A percentile compares a stretch with the other conserved stretches of the same genome.
Conservation (phyloP, 2,888 invertebrate species). For the Orchesella flavescens region DNA sequence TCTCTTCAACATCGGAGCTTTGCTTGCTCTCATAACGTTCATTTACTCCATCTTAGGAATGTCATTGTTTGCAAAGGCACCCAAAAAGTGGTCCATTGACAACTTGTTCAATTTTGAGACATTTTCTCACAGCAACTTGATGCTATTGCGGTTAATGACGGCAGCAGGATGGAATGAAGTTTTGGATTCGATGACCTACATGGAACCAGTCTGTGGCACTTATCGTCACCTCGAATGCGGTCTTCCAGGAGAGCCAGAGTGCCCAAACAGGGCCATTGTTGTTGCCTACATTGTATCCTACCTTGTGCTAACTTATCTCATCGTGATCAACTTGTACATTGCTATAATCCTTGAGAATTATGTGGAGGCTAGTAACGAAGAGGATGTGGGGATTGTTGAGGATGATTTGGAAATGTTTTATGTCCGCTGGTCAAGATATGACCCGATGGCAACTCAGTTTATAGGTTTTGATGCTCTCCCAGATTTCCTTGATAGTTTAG, state of each 20-base stretch:
- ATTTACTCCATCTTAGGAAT: constrained; percentile 98
- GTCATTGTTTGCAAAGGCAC: constrained; percentile 94
- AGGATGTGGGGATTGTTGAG: constrained; percentile 96
- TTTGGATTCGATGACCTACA: constrained; percentile 88
- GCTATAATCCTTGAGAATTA: constrained; percentile 98
- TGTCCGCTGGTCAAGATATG: constrained; percentile 96
- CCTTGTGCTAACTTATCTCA: constrained; percentile 96
- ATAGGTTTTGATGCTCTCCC: constrained; percentile 94
- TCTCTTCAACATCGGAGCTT: constrained; percentile 94
- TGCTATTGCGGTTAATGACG: constrained; percentile 93
- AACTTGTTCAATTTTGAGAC: constrained; percentile 98
- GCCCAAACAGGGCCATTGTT: constrained; percentile 91
- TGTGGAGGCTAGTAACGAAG: constrained; percentile 97
- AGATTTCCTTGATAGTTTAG: constrained; percentile 94
- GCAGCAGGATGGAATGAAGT: constrained; percentile 98
- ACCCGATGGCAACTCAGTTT: constrained; percentile 96
- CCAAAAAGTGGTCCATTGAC: constrained; percentile 90
- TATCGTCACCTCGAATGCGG: constrained; percentile 71
- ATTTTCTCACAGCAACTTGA: constrained; percentile 93
- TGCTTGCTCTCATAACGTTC: constrained; percentile 93
- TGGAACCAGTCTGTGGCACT: constrained; percentile 66
- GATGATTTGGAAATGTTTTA: constrained; percentile 99
- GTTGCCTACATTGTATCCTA: constrained; percentile 95
- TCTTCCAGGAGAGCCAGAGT: constrained; percentile 79
- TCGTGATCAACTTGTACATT: constrained; percentile 98